Evolutionary conservation across 2,888 invertebrate species (phyloP).

Genomic region (Reticulitermes lucifugus): DNA sequence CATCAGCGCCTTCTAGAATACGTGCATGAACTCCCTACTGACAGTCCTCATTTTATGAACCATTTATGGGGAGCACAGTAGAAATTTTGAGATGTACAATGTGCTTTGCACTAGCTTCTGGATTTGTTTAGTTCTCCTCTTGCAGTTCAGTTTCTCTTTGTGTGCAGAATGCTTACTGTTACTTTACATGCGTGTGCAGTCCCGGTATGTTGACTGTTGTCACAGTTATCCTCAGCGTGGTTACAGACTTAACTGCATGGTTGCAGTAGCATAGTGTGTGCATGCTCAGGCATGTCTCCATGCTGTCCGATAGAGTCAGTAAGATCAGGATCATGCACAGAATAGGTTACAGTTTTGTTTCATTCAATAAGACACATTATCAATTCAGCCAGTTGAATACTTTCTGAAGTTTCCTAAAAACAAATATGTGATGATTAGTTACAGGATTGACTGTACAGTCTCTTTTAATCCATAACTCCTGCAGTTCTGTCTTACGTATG

Average conservation of each 20-base stretch:
- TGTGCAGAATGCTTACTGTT: too few species aligned
- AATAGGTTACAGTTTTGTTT: not conserved
- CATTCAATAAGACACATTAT: not conserved
- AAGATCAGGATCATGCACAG: not conserved
- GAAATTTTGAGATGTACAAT: too few species aligned
- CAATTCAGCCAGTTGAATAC: constrained; percentile 20
- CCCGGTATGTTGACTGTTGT: too few species aligned
- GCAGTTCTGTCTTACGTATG: not conserved
- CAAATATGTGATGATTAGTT: not conserved
- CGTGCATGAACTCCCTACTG: not conserved
- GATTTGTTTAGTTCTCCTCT: not conserved
- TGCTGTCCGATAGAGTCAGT: not conserved
- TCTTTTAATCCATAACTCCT: too few species aligned
- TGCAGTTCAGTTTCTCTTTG: too few species aligned
- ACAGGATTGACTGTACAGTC: not conserved
- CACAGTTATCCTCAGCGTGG: too few species aligned
- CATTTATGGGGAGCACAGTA: not conserved
- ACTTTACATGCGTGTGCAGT: not conserved
- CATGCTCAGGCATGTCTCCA: not conserved
- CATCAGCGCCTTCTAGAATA: not conserved
- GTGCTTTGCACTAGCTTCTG: not conserved
- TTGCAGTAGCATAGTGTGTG: not conserved
- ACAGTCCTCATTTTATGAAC: not conserved
- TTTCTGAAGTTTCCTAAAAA: constrained; percentile 14
- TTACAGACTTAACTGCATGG: too few species aligned